Percentiles rank a stretch among this genome's conserved stretches.
These are phyloP conservation scores for Neotragus moschatus DNA, from an alignment of 2,113 vertebrate species.

Conservation along the genomic window DNA sequence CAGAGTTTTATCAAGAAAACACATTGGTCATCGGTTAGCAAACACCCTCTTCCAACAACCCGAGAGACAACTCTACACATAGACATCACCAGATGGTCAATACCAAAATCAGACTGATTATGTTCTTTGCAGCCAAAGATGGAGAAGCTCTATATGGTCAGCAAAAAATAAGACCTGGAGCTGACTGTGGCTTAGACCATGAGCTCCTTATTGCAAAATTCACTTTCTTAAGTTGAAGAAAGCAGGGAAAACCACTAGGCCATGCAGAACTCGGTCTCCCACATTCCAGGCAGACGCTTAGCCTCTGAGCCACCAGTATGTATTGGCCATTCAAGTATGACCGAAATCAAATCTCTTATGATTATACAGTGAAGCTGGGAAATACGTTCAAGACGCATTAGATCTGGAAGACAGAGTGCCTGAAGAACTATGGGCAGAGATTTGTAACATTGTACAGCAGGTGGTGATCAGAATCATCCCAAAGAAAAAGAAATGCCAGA, in stretches of 20 bases:
- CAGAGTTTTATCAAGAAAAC: neutral
- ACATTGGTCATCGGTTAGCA: neutral
- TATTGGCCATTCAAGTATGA: neutral
- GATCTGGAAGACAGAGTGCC: neutral
- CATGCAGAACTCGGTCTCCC: neutral
- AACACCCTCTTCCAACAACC: neutral
- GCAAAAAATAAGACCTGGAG: neutral
- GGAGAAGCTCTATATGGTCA: neutral
- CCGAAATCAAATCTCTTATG: neutral
- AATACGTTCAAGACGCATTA: neutral
- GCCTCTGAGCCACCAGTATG: too few relatives aligned
- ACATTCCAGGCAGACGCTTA: too few relatives aligned
- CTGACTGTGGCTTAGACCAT: neutral
- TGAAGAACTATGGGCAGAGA: neutral
- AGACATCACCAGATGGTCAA: neutral
- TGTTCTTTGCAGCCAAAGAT: neutral
- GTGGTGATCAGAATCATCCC: neutral
- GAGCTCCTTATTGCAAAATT: neutral
- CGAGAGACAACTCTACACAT: neutral
- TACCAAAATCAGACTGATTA: neutral
- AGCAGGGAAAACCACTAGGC: neutral
- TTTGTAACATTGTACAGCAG: neutral
- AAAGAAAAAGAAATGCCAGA: neutral
- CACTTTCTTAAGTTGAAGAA: neutral
- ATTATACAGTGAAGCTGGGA: neutral